phyloP scores from a whole-genome alignment of 2,113 vertebrate genomes.

The Paradoxurus hermaphroditus region DNA sequence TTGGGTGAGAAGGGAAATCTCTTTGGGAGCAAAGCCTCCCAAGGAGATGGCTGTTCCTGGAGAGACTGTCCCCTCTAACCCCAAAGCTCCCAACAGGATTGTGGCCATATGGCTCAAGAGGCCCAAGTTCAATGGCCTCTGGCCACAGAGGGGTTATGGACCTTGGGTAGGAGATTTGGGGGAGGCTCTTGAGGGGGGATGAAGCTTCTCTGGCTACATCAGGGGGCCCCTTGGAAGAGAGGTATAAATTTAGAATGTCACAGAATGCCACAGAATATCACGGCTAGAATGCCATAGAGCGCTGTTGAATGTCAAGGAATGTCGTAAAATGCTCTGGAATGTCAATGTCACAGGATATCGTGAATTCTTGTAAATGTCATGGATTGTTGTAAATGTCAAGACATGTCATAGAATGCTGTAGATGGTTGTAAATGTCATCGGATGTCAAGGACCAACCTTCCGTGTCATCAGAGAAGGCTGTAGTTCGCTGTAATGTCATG shows the following conservation, averaged over 20 bases:
- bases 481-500: constrained; percentile 6
- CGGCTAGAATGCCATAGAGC: not conserved
- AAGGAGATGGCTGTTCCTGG: not conserved
- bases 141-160: not conserved
- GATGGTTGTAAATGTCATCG: constrained; percentile 9
- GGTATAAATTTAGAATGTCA: constrained; percentile 39
- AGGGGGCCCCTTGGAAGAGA: not conserved
- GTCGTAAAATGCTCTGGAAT: constrained; percentile 56
- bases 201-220: not conserved
- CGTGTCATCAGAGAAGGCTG: not conserved
- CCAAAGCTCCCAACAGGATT: not conserved
- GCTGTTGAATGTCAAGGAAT: constrained; percentile 51
- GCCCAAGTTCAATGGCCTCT: not conserved
- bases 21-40: not conserved
- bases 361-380: constrained; percentile 55
- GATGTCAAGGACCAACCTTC: constrained; percentile 32
- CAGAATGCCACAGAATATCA: not conserved
- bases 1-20: not conserved
- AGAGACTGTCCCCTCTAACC: not conserved
- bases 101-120: not conserved
- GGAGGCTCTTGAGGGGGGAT: too few relatives aligned
- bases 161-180: not conserved
- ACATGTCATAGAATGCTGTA: not conserved
- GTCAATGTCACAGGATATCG: constrained; percentile 3
- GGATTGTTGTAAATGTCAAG: constrained; percentile 32